Evolutionary conservation across 1,140 invertebrate species (phyloP), one percentile per base, ranked within the genome.

Genomic region (Bombus sibiricus): DNA sequence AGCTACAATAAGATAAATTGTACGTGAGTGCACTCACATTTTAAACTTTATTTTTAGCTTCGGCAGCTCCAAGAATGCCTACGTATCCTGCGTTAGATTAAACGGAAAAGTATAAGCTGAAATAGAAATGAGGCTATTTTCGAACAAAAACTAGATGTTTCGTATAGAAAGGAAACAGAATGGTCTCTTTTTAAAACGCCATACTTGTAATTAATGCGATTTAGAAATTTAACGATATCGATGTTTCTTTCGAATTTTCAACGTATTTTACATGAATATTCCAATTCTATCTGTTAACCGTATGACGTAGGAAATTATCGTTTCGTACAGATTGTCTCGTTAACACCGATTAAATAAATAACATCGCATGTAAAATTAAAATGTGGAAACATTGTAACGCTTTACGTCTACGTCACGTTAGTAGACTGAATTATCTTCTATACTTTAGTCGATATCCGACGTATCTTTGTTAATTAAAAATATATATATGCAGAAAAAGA

Each of bases 41-140:
- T 77, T 32, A 62, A 82, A 82, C 25, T 53, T 64, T 83, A 83
- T 83, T 83, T 83, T 83, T 77, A 83, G 73, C 62, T 12, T 66
- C 34, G 73, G 34, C 68, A 28, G 15, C 32, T 75, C 59, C 32
- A 28, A 64, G 72, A 82, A 75, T 53, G 81, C 43, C 71, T 75
- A 10, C 57, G 59, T 77, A 83, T 37, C 73, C 25, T 18, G 47
- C 73, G 28, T 75, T 77, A 76, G 73, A 83, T 83, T 34, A 83
- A 66, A 77, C 73, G 76, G 59, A 39, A 83, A 66, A 68, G n/a
- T 75, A 82, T 59, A 25, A 83, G 37, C 62, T 10, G 32, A 83
- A 76, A 83, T 76, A 83, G 73, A n/a, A 64, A 83, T 13, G 3
- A 8, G 15, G 47, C 28, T 71, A 59, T 59, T 59, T 41, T 57